Percentiles rank a stretch among this genome's conserved stretches.
Evolutionary conservation across 1,140 invertebrate genomes (phyloP).

Genomic region (Penaeus japonicus): DNA sequence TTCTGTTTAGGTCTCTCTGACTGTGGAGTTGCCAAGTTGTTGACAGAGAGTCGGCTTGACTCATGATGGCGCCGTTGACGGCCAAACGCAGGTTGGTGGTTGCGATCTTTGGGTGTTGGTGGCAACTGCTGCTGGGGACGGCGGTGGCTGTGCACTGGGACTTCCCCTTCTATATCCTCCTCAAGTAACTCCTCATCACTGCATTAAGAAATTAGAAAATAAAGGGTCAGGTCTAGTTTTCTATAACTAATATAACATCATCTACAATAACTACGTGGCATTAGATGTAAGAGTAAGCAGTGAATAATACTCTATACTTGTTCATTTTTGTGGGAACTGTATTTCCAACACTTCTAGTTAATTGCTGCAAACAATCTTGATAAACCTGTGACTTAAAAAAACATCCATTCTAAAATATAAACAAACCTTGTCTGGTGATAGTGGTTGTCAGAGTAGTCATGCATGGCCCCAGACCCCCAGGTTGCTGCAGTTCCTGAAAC

Average conservation of each 20-base stretch:
- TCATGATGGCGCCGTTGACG: slow-evolving; percentile 40
- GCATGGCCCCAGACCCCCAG: slow-evolving; percentile 19
- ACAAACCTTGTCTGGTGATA: slow-evolving; percentile 35
- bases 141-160: background rate
- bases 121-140: background rate
- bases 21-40: slow-evolving; percentile 19
- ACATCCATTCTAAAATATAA: background rate
- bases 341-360: too few species aligned
- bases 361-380: too few species aligned
- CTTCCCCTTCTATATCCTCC: slow-evolving; percentile 15
- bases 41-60: slow-evolving; percentile 37
- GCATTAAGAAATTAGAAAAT: too few species aligned
- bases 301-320: too few species aligned
- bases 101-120: slow-evolving; percentile 31
- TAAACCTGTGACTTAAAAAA: background rate
- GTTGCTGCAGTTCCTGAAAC: slow-evolving; percentile 23
- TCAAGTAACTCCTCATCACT: slow-evolving; percentile 46
- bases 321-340: too few species aligned
- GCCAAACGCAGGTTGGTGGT: slow-evolving; percentile 24
- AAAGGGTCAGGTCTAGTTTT: too few species aligned
- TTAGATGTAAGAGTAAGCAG: too few species aligned
- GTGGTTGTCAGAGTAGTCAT: slow-evolving; percentile 45
- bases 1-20: slow-evolving; percentile 35
- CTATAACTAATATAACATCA: too few species aligned
- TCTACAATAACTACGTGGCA: too few species aligned